These are phyloP conservation scores for Folsomia manolachei DNA, from an alignment of 2,888 invertebrate species.

Conservation along the genomic window DNA sequence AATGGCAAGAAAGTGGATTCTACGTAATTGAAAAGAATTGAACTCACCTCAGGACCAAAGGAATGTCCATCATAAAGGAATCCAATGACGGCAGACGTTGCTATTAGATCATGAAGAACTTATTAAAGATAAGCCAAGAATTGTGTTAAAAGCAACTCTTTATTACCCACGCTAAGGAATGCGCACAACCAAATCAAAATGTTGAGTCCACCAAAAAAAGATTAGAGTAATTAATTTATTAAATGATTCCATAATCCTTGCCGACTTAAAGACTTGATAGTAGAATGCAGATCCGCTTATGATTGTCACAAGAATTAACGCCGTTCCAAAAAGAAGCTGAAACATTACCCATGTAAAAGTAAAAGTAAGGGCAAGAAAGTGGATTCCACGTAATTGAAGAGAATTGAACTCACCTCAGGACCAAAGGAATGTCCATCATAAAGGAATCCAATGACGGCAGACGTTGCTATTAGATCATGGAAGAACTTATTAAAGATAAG, in stretches of 20 bases:
- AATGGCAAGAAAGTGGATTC: slow-evolving; percentile 24
- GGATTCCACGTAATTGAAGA: too few species aligned
- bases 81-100: not conserved
- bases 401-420: not conserved
- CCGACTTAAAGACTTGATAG: slow-evolving; percentile 25
- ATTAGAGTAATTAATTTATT: not conserved
- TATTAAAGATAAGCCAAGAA: too few species aligned
- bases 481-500: too few species aligned
- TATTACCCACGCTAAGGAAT: slow-evolving; percentile 25
- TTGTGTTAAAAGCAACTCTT: too few species aligned
- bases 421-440: not conserved
- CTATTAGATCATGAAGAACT: too few species aligned
- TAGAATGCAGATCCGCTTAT: slow-evolving; percentile 25
- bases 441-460: not conserved
- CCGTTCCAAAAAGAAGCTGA: slow-evolving; percentile 27
- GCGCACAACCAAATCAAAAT: slow-evolving; percentile 35
- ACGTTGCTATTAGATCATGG: too few species aligned
- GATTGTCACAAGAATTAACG: slow-evolving; percentile 16
- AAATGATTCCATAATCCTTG: slow-evolving; percentile 20
- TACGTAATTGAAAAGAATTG: too few species aligned
- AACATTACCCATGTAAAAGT: too few species aligned
- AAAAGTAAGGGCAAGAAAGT: slow-evolving; percentile 21
- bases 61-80: not conserved
- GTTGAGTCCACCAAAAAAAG: slow-evolving; percentile 30
- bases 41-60: not conserved